Percentiles rank a stretch among this genome's conserved stretches.
phyloP scores from a whole-genome alignment of 2,113 vertebrate species.

The Chamaea fasciata region DNA sequence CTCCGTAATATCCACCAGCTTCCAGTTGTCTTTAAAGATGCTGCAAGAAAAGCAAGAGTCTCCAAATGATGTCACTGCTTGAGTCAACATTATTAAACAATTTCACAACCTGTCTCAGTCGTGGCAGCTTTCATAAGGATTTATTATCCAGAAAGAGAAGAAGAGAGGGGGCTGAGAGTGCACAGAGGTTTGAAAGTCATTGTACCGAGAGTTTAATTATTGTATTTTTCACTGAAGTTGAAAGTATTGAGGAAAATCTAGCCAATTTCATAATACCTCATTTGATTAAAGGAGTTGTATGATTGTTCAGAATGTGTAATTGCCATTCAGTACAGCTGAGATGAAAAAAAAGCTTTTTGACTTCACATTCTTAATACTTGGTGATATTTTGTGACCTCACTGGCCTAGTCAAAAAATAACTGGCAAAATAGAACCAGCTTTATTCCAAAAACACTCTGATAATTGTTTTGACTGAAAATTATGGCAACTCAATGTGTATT shows the following conservation, averaged over 20 bases:
- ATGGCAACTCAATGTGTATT: not conserved
- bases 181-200: slow-evolving; percentile 58
- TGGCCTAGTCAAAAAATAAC: not conserved
- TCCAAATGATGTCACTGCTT: slow-evolving; percentile 58
- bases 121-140: slow-evolving; percentile 66
- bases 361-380: not conserved
- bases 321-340: slow-evolving; percentile 10
- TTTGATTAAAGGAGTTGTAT: slow-evolving; percentile 63
- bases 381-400: not conserved
- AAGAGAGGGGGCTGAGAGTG: not conserved
- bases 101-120: slow-evolving; percentile 57
- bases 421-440: not conserved
- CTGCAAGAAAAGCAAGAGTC: slow-evolving; percentile 18
- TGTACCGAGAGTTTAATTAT: slow-evolving; percentile 66
- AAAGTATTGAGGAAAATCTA: slow-evolving; percentile 53
- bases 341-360: not conserved
- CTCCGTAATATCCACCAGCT: not conserved
- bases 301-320: slow-evolving; percentile 53
- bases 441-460: not conserved
- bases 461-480: not conserved
- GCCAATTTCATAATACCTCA: slow-evolving; percentile 46
- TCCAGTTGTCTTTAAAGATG: not conserved
- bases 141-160: slow-evolving; percentile 56
- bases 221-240: slow-evolving; percentile 66
- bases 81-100: slow-evolving; percentile 66